Conservation (phyloP, 2,797 vertebrate genomes). For the Coluber constrictor region DNA sequence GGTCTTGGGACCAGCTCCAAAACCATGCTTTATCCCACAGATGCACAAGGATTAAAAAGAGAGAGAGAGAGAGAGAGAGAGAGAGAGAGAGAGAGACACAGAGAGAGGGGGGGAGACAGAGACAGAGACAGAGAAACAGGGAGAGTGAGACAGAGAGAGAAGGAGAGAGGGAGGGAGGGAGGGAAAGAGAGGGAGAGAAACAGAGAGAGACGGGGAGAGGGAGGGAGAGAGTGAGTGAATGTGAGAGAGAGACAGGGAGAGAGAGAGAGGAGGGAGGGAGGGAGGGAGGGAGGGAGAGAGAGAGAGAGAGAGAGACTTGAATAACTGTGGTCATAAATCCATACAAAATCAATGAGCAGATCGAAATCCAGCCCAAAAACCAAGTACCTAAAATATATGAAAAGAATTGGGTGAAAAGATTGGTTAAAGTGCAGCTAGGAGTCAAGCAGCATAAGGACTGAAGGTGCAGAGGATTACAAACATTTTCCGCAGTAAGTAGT, state of each 20-base stretch:
- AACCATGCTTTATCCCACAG: neutral
- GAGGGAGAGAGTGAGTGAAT: neutral
- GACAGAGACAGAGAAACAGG: too few species aligned
- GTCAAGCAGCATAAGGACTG: neutral
- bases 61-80: neutral
- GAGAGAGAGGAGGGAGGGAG: neutral
- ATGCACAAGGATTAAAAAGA: neutral
- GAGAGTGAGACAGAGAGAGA: neutral
- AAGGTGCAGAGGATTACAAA: neutral
- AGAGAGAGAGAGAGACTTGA: neutral
- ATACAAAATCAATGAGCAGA: neutral
- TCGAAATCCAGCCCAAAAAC: neutral
- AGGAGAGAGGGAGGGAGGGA: neutral
- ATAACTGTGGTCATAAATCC: neutral
- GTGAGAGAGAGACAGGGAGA: neutral
- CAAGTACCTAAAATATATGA: neutral
- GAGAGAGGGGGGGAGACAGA: too few species aligned
- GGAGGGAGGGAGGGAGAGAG: neutral
- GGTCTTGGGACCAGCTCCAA: neutral
- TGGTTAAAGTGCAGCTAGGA: neutral
- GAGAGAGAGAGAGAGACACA: neutral
- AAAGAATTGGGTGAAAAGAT: neutral
- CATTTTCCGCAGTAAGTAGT: neutral
- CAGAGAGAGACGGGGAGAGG: neutral
- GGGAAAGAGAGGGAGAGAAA: neutral